Conservation (phyloP, 2,797 vertebrate genomes). For the Smutsia gigantea region DNA sequence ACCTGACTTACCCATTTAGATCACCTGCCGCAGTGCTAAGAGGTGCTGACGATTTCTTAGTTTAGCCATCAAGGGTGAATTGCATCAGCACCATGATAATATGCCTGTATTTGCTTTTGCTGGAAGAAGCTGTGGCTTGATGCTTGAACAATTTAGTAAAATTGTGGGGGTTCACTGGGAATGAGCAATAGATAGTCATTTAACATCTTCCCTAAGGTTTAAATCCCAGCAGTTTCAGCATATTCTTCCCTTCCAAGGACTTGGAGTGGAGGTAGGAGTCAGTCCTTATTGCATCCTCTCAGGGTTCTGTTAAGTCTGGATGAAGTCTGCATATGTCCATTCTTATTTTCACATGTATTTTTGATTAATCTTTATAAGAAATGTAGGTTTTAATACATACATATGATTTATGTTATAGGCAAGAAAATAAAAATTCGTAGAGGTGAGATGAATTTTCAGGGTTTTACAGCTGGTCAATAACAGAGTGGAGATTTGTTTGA, state of each 20-base stretch:
- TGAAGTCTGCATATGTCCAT: background rate
- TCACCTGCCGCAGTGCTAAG: slow-evolving; percentile 14
- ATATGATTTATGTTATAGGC: background rate
- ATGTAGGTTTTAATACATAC: background rate
- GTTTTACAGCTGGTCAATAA: background rate
- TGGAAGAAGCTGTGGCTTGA: slow-evolving; percentile 8
- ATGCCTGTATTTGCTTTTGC: slow-evolving; percentile 6
- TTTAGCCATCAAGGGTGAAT: slow-evolving; percentile 55
- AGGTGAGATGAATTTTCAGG: background rate
- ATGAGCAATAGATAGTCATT: background rate
- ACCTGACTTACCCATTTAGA: slow-evolving; percentile 63
- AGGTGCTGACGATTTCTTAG: slow-evolving; percentile 33
- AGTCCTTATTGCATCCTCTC: background rate
- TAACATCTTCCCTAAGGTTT: background rate
- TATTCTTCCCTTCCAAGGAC: background rate
- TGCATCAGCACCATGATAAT: background rate
- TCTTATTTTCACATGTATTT: background rate
- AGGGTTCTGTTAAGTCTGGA: background rate
- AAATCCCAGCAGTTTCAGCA: background rate
- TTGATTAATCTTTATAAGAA: slow-evolving; percentile 14
- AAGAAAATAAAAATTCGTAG: background rate
- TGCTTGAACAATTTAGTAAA: background rate
- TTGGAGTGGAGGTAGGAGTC: background rate
- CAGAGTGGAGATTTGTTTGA: background rate
- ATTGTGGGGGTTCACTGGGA: background rate